Base-by-base conservation (phyloP, 2,113 vertebrate species). In the Entelurus aequoreus region DNA sequence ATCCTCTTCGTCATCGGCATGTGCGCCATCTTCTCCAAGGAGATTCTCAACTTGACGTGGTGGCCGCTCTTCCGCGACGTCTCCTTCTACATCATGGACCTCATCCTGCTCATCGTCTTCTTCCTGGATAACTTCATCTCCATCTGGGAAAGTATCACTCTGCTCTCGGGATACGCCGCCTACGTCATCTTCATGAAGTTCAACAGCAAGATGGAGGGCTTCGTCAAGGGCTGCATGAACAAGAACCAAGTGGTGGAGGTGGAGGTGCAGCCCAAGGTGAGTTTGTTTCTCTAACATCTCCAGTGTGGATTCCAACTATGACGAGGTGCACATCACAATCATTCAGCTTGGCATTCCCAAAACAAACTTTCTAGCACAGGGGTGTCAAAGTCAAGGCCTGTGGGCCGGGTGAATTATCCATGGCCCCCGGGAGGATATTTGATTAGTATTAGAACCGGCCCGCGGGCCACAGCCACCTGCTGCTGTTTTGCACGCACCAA, bases 121-220 rank as follows among this genome's bases (percentile, higher is more conserved):
- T 99, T 99, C 90, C 83, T 98, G 93, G 96, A 98, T 92, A 99
- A 98, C 76, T 13, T 88, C 70, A 99, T 99, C 87, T 85, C 88
- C 73, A 90, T 94, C 88, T 97, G 93, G 93, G 97, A 99, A 84
- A 99, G 97, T 72, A 10, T 94, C 50, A 79, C 87, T 0, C 90
- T 99, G 50, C 90, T 99, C 28, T 78, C 86, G 10, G 88, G 88
- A 0, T 99, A 99, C 65, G 88, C 93, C 61, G 63, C 65, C 77
- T 99, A 99, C 40, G 97, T 99, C 80, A 74, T 94, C 83, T 98
- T 99, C 89, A 99, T 99, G 97, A 98, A 99, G 86, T 99, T 87
- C 91, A 99, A 98, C 73, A 82, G 92, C 68, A 91, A 82, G 60
- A 88, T 99, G 2, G 97, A 99, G 90, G 78, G 80, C 69, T 87